Conservation (phyloP, 2,888 invertebrate genomes). For the Erannis defoliaria region DNA sequence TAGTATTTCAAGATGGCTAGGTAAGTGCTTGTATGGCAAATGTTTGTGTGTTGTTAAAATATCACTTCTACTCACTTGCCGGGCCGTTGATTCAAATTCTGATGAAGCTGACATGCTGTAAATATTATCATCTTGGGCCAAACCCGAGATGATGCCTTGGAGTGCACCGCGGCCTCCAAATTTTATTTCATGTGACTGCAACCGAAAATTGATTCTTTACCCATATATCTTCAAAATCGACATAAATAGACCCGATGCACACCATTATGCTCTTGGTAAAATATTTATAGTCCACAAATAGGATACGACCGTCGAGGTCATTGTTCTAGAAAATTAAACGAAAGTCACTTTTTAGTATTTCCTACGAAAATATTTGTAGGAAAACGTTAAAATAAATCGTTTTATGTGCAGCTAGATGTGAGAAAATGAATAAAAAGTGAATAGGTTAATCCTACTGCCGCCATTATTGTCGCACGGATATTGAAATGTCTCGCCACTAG, state of each 20-base stretch:
- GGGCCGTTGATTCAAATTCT: slow-evolving; percentile 84
- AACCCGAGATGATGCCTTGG: slow-evolving; percentile 83
- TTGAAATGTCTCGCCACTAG: slow-evolving; percentile 80
- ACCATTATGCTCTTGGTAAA: slow-evolving; percentile 77
- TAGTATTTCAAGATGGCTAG: slow-evolving; percentile 37
- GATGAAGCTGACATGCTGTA: slow-evolving; percentile 85
- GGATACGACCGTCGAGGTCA: slow-evolving; percentile 82
- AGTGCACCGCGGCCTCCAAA: slow-evolving; percentile 80
- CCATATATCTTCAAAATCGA: slow-evolving; percentile 71
- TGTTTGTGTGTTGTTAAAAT: slow-evolving; percentile 18
- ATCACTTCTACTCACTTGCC: slow-evolving; percentile 76
- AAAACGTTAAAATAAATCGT: slow-evolving; percentile 64
- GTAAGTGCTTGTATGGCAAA: slow-evolving; percentile 29
- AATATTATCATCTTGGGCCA: slow-evolving; percentile 85
- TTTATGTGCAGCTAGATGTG: slow-evolving; percentile 50
- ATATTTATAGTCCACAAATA: slow-evolving; percentile 82
- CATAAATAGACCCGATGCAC: slow-evolving; percentile 63
- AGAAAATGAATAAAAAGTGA: slow-evolving; percentile 68
- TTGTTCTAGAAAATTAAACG: slow-evolving; percentile 76
- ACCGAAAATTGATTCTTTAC: slow-evolving; percentile 81
- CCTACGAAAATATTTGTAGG: slow-evolving; percentile 73
- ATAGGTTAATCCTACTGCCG: slow-evolving; percentile 86
- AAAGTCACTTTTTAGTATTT: slow-evolving; percentile 71
- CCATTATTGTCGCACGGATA: slow-evolving; percentile 85
- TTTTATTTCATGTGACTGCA: slow-evolving; percentile 82